phyloP scores from a whole-genome alignment of 2,888 invertebrate genomes.

The Iselma pallidipennis region DNA sequence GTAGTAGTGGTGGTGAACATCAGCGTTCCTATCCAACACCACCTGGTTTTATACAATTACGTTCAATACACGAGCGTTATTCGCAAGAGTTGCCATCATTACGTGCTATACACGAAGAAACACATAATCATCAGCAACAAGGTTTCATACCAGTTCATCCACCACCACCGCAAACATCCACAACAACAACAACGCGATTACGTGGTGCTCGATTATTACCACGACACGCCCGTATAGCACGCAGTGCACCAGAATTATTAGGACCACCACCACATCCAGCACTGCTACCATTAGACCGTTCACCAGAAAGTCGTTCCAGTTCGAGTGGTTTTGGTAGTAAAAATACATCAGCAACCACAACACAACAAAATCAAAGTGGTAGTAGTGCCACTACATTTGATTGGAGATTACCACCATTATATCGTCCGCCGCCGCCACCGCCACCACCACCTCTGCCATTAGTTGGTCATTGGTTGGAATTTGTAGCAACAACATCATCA shows the following conservation, averaged over 20 bases:
- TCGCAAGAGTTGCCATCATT: slow-evolving; percentile 74
- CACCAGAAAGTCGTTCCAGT: slow-evolving; percentile 85
- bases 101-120: slow-evolving; percentile 72
- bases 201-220: slow-evolving; percentile 69
- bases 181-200: slow-evolving; percentile 53
- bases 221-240: slow-evolving; percentile 67
- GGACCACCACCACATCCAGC: slow-evolving; percentile 62
- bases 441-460: slow-evolving; percentile 66
- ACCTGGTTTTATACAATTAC: slow-evolving; percentile 68
- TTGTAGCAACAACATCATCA: slow-evolving; percentile 59
- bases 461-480: slow-evolving; percentile 68
- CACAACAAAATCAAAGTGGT: slow-evolving; percentile 79
- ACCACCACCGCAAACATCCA: slow-evolving; percentile 41
- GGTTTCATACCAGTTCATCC: slow-evolving; percentile 66
- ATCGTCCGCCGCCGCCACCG: slow-evolving; percentile 70
- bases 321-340: slow-evolving; percentile 91
- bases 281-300: slow-evolving; percentile 72
- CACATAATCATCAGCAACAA: slow-evolving; percentile 56
- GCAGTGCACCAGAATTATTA: slow-evolving; percentile 69
- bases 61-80: slow-evolving; percentile 68
- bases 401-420: slow-evolving; percentile 79
- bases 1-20: slow-evolving; percentile 44
- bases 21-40: slow-evolving; percentile 73
- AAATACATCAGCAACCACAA: slow-evolving; percentile 76
- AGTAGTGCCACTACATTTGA: slow-evolving; percentile 71